Percentiles rank a stretch among this genome's conserved stretches.
These are phyloP conservation scores for Acropora yongei DNA, from an alignment of 64 coral and sea anemone species.

Conservation along the genomic window DNA sequence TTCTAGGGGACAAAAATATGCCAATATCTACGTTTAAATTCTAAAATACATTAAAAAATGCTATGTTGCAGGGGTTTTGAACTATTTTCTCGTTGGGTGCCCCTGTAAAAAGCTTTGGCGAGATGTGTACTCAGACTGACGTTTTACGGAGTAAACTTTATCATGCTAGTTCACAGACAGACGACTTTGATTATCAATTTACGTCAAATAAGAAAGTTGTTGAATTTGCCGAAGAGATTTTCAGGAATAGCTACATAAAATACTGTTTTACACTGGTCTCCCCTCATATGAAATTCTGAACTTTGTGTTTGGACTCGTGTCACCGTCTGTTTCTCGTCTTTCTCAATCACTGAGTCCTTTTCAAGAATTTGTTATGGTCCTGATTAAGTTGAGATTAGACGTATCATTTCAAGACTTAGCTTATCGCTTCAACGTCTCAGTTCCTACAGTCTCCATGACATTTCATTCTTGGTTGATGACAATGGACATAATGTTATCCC, in stretches of 20 bases:
- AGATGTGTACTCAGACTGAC: no score
- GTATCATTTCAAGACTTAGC: conserved; percentile 23
- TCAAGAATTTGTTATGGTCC: conserved; percentile 47
- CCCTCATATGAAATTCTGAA: conserved; percentile 2
- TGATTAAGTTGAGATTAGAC: conserved; percentile 29
- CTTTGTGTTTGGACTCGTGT: background rate
- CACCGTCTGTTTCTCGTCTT: conserved; percentile 12
- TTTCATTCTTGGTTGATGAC: conserved; percentile 39
- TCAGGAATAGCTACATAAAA: background rate
- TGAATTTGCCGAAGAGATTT: background rate
- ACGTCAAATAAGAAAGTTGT: background rate
- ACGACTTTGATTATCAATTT: background rate
- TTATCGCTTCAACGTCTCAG: conserved; percentile 34
- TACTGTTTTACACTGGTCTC: conserved; percentile 7
- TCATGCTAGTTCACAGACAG: no score
- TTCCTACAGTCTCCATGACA: conserved; percentile 36
- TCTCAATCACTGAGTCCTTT: conserved; percentile 45
- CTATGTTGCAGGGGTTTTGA: no score
- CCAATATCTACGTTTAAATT: no score
- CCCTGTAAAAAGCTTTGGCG: no score
- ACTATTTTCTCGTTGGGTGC: no score
- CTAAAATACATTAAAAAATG: no score
- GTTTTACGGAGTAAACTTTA: no score
- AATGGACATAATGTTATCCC: conserved; percentile 33
- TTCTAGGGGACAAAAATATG: no score